Evolutionary conservation across 2,113 vertebrate species (phyloP).

Genomic region (Falco punctatus): DNA sequence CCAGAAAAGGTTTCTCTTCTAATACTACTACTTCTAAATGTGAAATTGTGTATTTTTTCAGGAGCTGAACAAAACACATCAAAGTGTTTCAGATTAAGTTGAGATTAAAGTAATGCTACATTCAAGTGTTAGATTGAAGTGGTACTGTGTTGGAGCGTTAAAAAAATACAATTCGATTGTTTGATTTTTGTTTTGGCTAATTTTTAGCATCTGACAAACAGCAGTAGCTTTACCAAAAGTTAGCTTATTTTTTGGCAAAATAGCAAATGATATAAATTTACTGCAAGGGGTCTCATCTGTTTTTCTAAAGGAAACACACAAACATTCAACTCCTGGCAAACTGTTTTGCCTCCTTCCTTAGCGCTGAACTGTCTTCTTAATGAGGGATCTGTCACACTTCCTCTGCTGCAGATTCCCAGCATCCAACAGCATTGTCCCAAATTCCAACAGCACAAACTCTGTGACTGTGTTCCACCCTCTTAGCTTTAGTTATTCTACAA

Average conservation of each 20-base stretch:
- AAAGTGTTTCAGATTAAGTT: neutral
- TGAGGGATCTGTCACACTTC: neutral
- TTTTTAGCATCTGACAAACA: neutral
- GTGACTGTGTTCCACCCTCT: neutral
- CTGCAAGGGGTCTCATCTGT: neutral
- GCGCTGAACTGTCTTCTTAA: neutral
- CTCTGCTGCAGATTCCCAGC: neutral
- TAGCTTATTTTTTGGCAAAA: neutral
- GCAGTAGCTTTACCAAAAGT: neutral
- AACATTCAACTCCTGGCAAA: neutral
- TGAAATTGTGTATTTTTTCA: neutral
- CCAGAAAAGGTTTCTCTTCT: neutral
- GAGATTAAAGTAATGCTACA: neutral
- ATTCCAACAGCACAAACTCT: neutral
- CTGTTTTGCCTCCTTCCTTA: neutral
- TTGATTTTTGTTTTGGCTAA: neutral
- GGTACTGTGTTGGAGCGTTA: neutral
- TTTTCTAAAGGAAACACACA: neutral
- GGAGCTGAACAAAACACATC: neutral
- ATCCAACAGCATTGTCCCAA: neutral
- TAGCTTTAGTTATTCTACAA: neutral
- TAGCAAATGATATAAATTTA: neutral
- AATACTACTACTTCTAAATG: neutral
- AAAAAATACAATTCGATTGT: neutral
- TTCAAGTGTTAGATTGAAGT: neutral